phyloP scores from a whole-genome alignment of 2,888 invertebrate genomes.

The Eristalis pertinax region DNA sequence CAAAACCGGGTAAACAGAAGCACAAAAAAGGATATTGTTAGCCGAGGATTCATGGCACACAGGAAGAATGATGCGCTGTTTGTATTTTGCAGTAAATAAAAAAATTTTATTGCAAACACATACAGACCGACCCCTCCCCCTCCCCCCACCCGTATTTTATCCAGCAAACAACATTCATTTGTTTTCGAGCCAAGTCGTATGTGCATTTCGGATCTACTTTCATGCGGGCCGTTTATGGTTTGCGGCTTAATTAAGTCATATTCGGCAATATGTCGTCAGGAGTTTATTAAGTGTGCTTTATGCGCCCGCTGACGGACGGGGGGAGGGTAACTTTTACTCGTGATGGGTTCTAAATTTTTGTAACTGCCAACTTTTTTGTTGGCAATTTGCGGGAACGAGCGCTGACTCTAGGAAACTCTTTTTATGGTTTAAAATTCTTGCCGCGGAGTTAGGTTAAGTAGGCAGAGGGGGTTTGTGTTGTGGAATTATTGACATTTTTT shows the following conservation, averaged over 20 bases:
- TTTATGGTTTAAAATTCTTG: not conserved
- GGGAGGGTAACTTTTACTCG: not conserved
- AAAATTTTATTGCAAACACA: slow-evolving; percentile 31
- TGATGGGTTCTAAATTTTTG: slow-evolving; percentile 9
- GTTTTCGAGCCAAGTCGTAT: slow-evolving; percentile 10
- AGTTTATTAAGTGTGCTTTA: slow-evolving; percentile 45
- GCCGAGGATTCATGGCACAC: slow-evolving; percentile 18
- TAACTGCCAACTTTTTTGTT: slow-evolving; percentile 1
- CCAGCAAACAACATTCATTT: slow-evolving; percentile 31
- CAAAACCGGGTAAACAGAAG: not conserved
- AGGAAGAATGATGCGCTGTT: slow-evolving; percentile 6
- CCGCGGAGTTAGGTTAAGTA: not conserved
- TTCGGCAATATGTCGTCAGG: slow-evolving; percentile 20
- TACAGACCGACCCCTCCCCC: too few relatives aligned
- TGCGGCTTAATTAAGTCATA: slow-evolving; percentile 50
- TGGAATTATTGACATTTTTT: not conserved
- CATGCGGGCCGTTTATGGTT: slow-evolving; percentile 2
- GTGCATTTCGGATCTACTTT: slow-evolving; percentile 27
- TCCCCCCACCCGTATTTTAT: not conserved
- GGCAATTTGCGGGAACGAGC: not conserved
- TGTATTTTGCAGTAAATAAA: slow-evolving; percentile 37
- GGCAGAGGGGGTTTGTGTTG: not conserved
- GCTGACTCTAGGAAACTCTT: not conserved
- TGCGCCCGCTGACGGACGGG: not conserved
- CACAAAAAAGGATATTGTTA: slow-evolving; percentile 12